Percentiles rank a stretch among this genome's conserved stretches.
These are phyloP conservation scores for Leptinotarsa haldemani DNA, from an alignment of 2,888 invertebrate species.

Conservation along the genomic window DNA sequence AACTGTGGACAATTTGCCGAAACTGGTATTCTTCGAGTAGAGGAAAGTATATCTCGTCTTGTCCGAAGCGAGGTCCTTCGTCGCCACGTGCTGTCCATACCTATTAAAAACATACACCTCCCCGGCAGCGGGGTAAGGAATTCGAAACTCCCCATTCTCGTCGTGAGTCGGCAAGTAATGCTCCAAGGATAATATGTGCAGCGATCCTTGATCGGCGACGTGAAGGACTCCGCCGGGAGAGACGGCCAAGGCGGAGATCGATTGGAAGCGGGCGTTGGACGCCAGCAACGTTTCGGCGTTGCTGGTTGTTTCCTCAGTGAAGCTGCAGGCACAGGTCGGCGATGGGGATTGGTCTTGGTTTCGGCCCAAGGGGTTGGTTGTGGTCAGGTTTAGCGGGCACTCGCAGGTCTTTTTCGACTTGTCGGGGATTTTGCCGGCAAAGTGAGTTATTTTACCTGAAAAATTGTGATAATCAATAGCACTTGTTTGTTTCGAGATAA, in stretches of 20 bases:
- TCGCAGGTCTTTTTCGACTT: constrained; percentile 68
- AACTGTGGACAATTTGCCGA: constrained; percentile 92
- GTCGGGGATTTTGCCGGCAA: constrained; percentile 88
- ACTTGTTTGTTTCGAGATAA: no score
- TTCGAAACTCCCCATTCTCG: constrained; percentile 91
- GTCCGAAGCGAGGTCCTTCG: constrained; percentile 94
- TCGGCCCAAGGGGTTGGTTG: constrained; percentile 62
- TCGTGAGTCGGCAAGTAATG: constrained; percentile 90
- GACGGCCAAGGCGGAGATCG: constrained; percentile 90
- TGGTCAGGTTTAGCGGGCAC: constrained; percentile 71
- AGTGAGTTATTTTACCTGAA: constrained; percentile 81
- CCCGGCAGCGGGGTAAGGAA: constrained; percentile 82
- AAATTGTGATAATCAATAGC: not conserved
- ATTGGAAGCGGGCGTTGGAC: constrained; percentile 89
- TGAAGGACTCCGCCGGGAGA: constrained; percentile 96
- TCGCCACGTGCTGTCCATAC: constrained; percentile 96
- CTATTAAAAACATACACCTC: constrained; percentile 80
- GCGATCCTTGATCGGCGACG: constrained; percentile 93
- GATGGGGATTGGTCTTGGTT: constrained; percentile 57
- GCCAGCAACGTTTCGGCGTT: constrained; percentile 88
- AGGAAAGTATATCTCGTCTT: constrained; percentile 94
- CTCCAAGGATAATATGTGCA: constrained; percentile 86
- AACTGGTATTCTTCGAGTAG: constrained; percentile 96
- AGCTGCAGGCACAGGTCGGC: constrained; percentile 31
- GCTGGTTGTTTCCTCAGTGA: constrained; percentile 73